phyloP scores from a whole-genome alignment of 1,140 invertebrate genomes.

The Lanistes nyassanus region DNA sequence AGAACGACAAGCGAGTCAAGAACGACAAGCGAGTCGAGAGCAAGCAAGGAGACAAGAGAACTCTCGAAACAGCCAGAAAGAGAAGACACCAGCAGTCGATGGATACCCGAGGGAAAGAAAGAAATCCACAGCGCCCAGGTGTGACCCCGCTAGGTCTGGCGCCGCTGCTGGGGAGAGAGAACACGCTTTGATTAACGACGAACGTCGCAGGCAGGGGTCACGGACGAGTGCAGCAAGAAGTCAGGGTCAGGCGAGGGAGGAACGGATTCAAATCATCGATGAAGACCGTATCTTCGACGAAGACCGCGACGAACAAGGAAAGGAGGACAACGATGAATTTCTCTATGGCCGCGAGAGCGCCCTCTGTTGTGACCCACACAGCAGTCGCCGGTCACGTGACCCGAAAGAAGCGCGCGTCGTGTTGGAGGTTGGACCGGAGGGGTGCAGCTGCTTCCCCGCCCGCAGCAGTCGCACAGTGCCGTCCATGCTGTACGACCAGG shows the following conservation, averaged over 20 bases:
- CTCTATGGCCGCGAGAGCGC: neutral
- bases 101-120: no score
- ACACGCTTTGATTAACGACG: no score
- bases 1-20: no score
- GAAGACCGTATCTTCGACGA: neutral
- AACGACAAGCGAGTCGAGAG: no score
- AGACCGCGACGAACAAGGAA: neutral
- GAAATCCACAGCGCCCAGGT: no score
- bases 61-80: no score
- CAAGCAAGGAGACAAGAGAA: no score
- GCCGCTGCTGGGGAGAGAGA: no score
- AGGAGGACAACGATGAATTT: slow-evolving; percentile 8
- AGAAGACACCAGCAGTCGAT: no score
- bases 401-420: neutral
- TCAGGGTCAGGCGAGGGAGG: neutral
- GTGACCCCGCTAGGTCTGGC: no score
- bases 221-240: neutral
- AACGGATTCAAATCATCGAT: neutral
- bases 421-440: slow-evolving; percentile 5
- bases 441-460: slow-evolving; percentile 34
- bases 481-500: slow-evolving; percentile 43
- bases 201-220: no score
- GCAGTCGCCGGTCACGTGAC: neutral
- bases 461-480: slow-evolving; percentile 37
- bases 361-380: slow-evolving; percentile 3